Evolutionary conservation across 2,888 invertebrate species (phyloP), one percentile per base, ranked within the genome.

Genomic region (Scaptomyza flava): DNA sequence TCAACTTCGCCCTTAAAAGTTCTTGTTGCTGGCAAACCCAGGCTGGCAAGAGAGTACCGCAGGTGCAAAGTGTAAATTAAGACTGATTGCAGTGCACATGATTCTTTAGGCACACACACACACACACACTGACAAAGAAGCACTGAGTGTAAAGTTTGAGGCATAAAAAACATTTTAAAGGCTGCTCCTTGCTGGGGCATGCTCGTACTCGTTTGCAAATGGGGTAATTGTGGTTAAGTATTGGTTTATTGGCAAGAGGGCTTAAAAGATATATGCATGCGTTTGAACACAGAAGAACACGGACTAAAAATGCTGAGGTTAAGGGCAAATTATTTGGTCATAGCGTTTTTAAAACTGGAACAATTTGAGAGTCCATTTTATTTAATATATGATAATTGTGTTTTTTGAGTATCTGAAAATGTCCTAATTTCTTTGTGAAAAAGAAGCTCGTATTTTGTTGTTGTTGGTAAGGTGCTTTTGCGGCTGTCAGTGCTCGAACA

Each of bases 61-160:
- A 79, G 84, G 78, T 80, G 79, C 77, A 88, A 84, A 89, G 82
- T 89, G 88, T 86, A 89, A 89, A 87, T 89, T 79, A 76, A 89
- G 89, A 89, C 90, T 89, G 90, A 89, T 89, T 89, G 89, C 89
- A 89, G 81, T 78, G 89, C 89, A 89, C 77, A 81, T 85, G 82
- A 73, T 79, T 83, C 81, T 77, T 68, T 70, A 70, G 70, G 68
- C 70, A 73, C 65, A 75, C 64, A 72, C 52, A 14, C 58, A 65
- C 48, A 34, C 27, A 54, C 42, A 59, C n/a, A 54, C 41, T 23
- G 4, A 23, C 23, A 23, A 1, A 53, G 12, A 46, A 27, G 27
- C 38, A 48, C 52, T 58, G 52, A 53, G 36, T 63, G 56, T 57
- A 57, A 50, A 52, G 77, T 47, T 46, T 46, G 48, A 53, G 63